These are phyloP conservation scores for Nipponia nippon DNA, from an alignment of 2,113 vertebrate species.

Conservation along the genomic window DNA sequence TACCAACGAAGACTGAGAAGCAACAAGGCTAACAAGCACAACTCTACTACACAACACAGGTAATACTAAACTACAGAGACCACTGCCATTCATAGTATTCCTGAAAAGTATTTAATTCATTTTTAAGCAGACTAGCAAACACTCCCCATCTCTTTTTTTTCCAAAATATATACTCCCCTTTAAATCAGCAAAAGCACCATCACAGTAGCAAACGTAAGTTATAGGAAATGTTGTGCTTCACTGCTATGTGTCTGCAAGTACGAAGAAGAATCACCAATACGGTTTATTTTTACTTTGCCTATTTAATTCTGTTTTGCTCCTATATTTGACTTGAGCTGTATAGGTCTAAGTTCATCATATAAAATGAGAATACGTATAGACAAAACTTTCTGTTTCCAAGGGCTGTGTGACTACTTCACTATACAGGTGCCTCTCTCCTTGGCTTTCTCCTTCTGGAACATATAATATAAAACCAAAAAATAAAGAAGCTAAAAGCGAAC, in stretches of 20 bases:
- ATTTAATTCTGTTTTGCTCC: background rate
- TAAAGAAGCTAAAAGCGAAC: background rate
- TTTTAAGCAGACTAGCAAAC: background rate
- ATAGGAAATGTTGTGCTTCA: background rate
- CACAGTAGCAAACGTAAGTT: background rate
- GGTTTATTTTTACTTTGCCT: background rate
- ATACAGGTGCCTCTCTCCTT: background rate
- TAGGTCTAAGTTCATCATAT: background rate
- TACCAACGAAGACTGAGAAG: background rate
- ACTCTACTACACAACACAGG: background rate
- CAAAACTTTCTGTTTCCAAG: background rate
- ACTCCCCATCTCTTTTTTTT: background rate
- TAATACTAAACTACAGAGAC: background rate
- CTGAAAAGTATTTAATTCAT: background rate
- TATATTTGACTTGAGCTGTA: no score
- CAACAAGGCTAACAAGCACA: background rate
- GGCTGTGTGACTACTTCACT: background rate
- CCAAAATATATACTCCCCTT: background rate
- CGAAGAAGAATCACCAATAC: background rate
- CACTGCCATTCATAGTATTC: background rate
- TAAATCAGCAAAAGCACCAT: background rate
- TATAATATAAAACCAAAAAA: background rate
- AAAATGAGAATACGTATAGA: background rate
- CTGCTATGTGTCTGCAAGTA: background rate
- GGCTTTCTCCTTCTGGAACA: background rate